Conservation (phyloP, 2,888 invertebrate genomes). For the Lithophane ornitopus region DNA sequence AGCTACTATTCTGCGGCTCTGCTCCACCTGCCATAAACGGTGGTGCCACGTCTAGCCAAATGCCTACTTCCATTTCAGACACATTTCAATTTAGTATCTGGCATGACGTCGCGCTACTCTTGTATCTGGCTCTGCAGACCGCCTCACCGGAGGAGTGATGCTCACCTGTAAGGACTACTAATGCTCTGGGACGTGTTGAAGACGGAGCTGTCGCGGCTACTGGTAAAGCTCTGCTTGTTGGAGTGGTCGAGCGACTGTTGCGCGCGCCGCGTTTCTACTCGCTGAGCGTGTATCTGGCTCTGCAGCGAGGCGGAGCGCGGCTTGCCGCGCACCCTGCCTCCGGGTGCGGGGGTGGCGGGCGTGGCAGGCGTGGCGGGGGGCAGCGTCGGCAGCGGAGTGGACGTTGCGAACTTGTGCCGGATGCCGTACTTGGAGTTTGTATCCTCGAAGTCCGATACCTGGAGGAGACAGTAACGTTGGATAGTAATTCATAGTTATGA, state of each 20-base stretch:
- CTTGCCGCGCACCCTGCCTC: constrained; percentile 54
- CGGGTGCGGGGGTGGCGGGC: constrained; percentile 46
- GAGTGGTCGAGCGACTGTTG: constrained; percentile 65
- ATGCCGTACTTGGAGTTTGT: constrained; percentile 80
- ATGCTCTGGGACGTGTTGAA: constrained; percentile 74
- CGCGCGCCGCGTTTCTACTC: constrained; percentile 58
- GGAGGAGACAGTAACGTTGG: constrained; percentile 6
- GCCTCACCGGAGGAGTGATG: background rate
- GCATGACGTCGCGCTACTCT: background rate
- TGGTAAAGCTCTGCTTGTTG: constrained; percentile 66
- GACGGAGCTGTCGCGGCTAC: constrained; percentile 73
- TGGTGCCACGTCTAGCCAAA: background rate
- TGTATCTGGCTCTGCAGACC: background rate
- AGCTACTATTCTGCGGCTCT: too few species aligned
- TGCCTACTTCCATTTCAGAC: background rate
- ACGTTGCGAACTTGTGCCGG: constrained; percentile 74
- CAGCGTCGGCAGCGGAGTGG: constrained; percentile 29
- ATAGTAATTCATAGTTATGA: background rate
- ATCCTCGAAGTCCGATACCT: constrained; percentile 87
- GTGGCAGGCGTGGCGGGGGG: constrained; percentile 42
- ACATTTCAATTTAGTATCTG: background rate
- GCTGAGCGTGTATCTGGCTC: constrained; percentile 62
- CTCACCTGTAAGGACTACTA: constrained; percentile 72
- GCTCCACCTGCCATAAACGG: background rate
- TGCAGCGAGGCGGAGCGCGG: constrained; percentile 78